Base-by-base conservation (phyloP, 2,888 invertebrate genomes). In the Dusona sp. region DNA sequence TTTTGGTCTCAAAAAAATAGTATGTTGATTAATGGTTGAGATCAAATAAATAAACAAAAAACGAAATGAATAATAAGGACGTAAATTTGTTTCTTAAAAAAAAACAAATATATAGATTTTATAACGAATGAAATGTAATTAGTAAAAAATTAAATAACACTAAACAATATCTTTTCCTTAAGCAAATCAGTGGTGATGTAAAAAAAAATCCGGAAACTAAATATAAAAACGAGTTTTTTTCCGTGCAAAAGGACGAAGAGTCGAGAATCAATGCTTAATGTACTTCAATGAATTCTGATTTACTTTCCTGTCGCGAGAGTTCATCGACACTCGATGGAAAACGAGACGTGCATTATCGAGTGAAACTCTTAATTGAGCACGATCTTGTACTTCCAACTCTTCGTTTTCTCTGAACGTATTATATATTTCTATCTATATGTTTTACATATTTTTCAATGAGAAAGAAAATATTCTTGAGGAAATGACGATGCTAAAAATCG, bases 351-450 rank as follows among this genome's bases (percentile, higher is more conserved):
- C 65, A 73, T 73, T 67, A 81, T 77, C 64, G 80, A 81, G 85
- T 78, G 85, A 85, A 85, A 85, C 85, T 81, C 77, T 85, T 78
- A 81, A 85, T 81, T 81, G 80, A 67, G 70, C 48, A 70, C 83
- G 77, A 68, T 77, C 45, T 42, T 38, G 64, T 57, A 78, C 70
- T 70, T 48, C 82, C 16, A 72, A 78, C 36, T 81, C 33, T 73
- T 73, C 73, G 77, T 73, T 85, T 81, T 81, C 85, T 78, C 77
- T 72, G n/a, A 81, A 74, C 81, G 13, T 16, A 48, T 22, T 48
- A 45, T 61, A 45, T 45, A 42, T 45, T 36, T 29, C 19, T 51
- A n/a, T 51, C 33, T 19, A 6, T 29, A 13, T 42, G 42, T 42
- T 61, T 29, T 2, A 16, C 48, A 29, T 61, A 61, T 29, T 61